Conservation (phyloP, 2,888 invertebrate genomes). For the Oligia latruncula region DNA sequence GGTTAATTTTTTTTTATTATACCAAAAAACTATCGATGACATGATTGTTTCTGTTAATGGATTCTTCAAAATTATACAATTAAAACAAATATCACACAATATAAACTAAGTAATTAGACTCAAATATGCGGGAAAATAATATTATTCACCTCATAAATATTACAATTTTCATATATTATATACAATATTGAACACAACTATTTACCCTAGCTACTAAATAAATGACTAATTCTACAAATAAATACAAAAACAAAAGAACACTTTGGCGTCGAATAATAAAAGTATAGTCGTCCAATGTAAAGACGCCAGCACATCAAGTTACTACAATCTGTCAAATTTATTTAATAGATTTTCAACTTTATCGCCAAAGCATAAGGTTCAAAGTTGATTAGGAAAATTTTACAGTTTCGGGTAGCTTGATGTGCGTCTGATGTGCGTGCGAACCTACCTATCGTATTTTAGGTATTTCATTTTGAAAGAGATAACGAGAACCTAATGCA, state of each 20-base stretch:
- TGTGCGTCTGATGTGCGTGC: too few relatives aligned
- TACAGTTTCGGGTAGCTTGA: too few relatives aligned
- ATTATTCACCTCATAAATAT: neutral
- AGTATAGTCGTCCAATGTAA: neutral
- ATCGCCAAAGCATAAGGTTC: too few relatives aligned
- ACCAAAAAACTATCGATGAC: neutral
- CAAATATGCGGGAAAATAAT: neutral
- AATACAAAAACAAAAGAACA: neutral
- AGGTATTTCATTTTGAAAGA: neutral
- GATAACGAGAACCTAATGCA: neutral
- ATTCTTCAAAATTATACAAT: neutral
- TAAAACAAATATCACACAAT: neutral
- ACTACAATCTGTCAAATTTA: too few relatives aligned
- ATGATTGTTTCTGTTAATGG: accelerated
- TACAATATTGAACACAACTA: neutral
- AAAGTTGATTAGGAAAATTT: too few relatives aligned
- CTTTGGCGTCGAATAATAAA: neutral
- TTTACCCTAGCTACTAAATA: neutral
- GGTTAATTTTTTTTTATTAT: neutral
- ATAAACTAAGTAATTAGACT: neutral
- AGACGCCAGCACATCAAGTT: too few relatives aligned
- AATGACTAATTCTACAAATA: neutral
- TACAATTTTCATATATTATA: neutral
- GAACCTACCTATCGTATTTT: neutral
- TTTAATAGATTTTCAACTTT: too few relatives aligned